Conservation (phyloP, 2,888 invertebrate species). For the Drosophila mimica region DNA sequence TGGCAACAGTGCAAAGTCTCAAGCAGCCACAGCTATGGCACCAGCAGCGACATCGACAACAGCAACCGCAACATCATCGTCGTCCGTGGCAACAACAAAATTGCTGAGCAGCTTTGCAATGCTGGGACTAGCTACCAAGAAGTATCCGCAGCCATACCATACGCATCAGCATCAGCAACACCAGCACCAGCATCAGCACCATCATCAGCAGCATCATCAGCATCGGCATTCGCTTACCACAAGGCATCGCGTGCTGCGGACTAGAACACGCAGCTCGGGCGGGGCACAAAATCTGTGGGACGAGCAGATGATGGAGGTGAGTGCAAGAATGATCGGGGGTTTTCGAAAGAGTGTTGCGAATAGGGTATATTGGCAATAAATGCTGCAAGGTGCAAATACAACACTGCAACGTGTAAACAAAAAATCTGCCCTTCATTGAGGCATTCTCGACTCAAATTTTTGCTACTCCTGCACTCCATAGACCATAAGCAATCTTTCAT, state of each 20-base stretch:
- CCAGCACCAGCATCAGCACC: constrained; percentile 74
- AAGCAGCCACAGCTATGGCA: constrained; percentile 11
- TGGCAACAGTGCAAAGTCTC: constrained; percentile 12
- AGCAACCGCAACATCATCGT: constrained; percentile 10
- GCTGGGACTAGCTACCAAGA: constrained; percentile 64
- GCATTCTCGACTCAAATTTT: neutral
- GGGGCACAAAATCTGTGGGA: constrained; percentile 84
- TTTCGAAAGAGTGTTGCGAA: neutral
- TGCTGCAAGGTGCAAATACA: neutral
- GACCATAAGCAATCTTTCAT: neutral
- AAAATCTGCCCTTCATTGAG: neutral
- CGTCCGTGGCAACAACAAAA: constrained; percentile 24
- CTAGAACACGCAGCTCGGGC: constrained; percentile 84
- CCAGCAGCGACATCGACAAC: constrained; percentile 4
- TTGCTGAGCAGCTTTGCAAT: constrained; percentile 66
- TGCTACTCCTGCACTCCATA: neutral
- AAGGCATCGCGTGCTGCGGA: constrained; percentile 83
- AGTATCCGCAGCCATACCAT: constrained; percentile 62
- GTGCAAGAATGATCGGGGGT: neutral
- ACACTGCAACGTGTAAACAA: neutral
- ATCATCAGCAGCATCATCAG: constrained; percentile 76
- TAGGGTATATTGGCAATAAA: neutral
- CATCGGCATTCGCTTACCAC: constrained; percentile 82
- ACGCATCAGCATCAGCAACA: constrained; percentile 72
- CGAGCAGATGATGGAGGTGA: constrained; percentile 85